Evolutionary conservation across 2,113 vertebrate genomes (phyloP), one percentile per base, ranked within the genome.

Genomic region (Rhizomys pruinosus): DNA sequence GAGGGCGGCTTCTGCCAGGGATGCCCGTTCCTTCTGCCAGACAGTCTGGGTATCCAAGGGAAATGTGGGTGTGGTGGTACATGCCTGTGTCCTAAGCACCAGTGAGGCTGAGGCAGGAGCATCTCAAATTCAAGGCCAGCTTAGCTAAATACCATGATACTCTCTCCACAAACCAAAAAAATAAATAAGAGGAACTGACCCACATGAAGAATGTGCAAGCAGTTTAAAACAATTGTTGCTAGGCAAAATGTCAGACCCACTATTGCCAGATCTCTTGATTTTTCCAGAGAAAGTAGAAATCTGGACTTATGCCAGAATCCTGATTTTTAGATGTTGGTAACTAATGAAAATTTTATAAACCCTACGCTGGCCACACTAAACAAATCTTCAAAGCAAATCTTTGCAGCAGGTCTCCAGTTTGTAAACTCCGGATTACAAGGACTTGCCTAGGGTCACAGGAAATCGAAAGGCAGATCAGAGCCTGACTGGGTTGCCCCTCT

Each of bases 251-350:
- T 81, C 8, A 68, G 90, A 63, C 69, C 81, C 42, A 42, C 8
- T 61, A 79, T 25, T 78, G 87, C 68, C 52, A 93, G 37, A 79
- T 89, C 7, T 32, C 95, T 91, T 23, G 37, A 91, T 91, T 95
- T 92, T 96, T 94, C 90, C 95, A 95, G 73, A 92, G 63, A 91
- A 93, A 66, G 17, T 86, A 94, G 74, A 86, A 82, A 81, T 94
- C 52, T 84, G 86, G 85, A 93, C 85, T 94, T 74, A 34, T 90
- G 59, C 76, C 3, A 17, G 72, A 93, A 93, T 91, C 42, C 64
- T 79, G 69, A 86, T 79, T 95, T 90, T 93, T 64, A 71, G n/a
- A 96, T 82, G 37, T 68, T 88, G 69, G 57, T 88, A 95, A 94
- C 39, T 25, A 89, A 95, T 86, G 85, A 90, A 87, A 95, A 74